Conservation (phyloP, 2,888 invertebrate species). For the Ischnura elegans region DNA sequence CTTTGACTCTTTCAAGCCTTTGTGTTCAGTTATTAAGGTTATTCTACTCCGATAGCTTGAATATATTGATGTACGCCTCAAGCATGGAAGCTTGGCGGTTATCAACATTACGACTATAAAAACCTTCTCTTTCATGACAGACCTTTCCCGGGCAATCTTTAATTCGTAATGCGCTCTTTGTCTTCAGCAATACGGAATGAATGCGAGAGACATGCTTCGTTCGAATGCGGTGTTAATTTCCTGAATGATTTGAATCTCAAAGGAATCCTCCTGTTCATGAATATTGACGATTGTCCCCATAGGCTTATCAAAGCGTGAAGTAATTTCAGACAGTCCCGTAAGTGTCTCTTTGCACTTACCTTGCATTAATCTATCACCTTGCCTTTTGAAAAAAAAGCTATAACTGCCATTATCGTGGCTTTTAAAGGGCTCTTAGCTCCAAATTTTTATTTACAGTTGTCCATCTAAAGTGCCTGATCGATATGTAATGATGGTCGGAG, state of each 20-base stretch:
- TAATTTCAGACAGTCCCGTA: too few species aligned
- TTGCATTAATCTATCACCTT: too few species aligned
- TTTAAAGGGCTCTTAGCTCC: too few species aligned
- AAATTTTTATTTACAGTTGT: too few species aligned
- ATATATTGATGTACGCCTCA: neutral
- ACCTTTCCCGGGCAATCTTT: neutral
- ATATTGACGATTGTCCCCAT: neutral
- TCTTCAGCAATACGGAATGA: neutral
- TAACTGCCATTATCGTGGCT: too few species aligned
- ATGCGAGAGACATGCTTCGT: neutral
- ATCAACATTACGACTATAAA: neutral
- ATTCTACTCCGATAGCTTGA: neutral
- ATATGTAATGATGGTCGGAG: too few species aligned
- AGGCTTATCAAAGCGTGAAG: too few species aligned
- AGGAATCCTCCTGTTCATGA: neutral
- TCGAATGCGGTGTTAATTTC: neutral
- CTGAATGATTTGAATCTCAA: neutral
- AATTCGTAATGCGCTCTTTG: neutral
- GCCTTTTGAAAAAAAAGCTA: too few species aligned
- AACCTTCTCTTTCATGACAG: neutral
- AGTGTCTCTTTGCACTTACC: too few species aligned
- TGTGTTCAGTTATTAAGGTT: neutral
- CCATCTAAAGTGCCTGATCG: too few species aligned
- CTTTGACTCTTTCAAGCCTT: neutral
- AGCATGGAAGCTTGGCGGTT: neutral